Conservation (phyloP, 1,140 invertebrate genomes). For the Lepidurus packardi region DNA sequence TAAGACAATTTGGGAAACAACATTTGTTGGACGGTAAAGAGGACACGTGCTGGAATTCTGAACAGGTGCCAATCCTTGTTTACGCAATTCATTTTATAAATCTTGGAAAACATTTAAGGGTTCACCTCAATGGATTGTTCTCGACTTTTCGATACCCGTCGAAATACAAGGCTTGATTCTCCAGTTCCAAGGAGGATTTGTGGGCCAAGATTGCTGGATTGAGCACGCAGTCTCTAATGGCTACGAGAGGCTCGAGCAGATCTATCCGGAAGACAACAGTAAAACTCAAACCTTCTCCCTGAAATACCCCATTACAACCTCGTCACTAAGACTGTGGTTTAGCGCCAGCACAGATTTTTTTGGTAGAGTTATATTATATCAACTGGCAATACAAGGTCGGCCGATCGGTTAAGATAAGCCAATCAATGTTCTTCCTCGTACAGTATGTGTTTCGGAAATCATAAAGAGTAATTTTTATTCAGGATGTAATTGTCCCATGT, state of each 20-base stretch:
- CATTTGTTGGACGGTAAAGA: constrained; percentile 47
- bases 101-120: constrained; percentile 42
- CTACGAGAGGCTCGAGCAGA: constrained; percentile 33
- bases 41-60: constrained; percentile 54
- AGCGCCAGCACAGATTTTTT: constrained; percentile 37
- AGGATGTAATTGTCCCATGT: no score
- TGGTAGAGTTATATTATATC: constrained; percentile 38
- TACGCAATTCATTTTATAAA: not conserved
- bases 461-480: no score
- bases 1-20: constrained; percentile 50
- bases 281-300: constrained; percentile 44
- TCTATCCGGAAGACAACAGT: constrained; percentile 49
- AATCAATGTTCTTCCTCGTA: no score
- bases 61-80: constrained; percentile 42
- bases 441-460: no score
- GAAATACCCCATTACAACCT: not conserved
- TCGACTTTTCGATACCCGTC: constrained; percentile 41
- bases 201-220: constrained; percentile 45
- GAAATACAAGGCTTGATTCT: constrained; percentile 42
- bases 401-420: not conserved
- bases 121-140: constrained; percentile 46
- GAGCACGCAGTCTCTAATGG: constrained; percentile 38
- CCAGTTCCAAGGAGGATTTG: constrained; percentile 52
- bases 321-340: constrained; percentile 35
- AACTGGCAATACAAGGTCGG: constrained; percentile 27